These are phyloP conservation scores for silkworm (Bombyx mori) DNA, from an alignment of 1,140 invertebrate genomes.

Conservation along the genomic window ASM3026992v2 NC_085129.1:8131001-8131500, in stretches of 20 bases:
- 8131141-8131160: conserved; percentile 6
- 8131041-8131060: not conserved
- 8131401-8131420: too few relatives aligned
- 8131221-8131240: not conserved
- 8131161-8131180: conserved; percentile 13
- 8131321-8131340: too few relatives aligned
- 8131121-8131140: conserved; percentile 12
- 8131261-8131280: not conserved
- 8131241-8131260: not conserved
- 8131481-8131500: too few relatives aligned
- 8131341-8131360: too few relatives aligned
- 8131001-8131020: not conserved
- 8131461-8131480: too few relatives aligned
- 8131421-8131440: too few relatives aligned
- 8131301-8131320: too few relatives aligned
- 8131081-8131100: not conserved
- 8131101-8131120: not conserved
- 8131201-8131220: conserved; percentile 7
- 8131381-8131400: too few relatives aligned
- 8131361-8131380: too few relatives aligned
- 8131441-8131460: too few relatives aligned
- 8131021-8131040: not conserved
- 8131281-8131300: not conserved
- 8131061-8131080: not conserved
- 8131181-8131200: conserved; percentile 11